phyloP scores from a whole-genome alignment of 2,888 invertebrate genomes.

The Microctonus brassicae region DNA sequence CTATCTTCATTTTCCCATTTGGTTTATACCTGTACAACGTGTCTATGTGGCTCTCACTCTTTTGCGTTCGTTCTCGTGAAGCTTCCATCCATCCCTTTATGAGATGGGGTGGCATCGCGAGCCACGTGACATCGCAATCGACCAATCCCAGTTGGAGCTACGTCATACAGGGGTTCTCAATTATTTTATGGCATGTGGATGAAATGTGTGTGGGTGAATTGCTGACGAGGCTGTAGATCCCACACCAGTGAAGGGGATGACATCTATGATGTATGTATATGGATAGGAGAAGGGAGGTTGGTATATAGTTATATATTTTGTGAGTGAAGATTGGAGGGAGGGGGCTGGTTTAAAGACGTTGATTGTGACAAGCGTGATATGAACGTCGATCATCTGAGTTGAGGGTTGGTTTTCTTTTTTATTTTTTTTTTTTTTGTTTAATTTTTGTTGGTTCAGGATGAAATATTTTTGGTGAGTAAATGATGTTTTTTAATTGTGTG shows the following conservation, averaged over 20 bases:
- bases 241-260: slow-evolving; percentile 18
- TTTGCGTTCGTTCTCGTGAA: background rate
- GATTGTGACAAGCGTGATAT: background rate
- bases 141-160: slow-evolving; percentile 59
- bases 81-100: slow-evolving; percentile 34
- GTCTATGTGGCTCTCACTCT: slow-evolving; percentile 15
- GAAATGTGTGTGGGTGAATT: slow-evolving; percentile 6
- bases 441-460: too few species aligned
- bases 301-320: background rate
- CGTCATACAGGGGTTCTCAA: slow-evolving; percentile 64
- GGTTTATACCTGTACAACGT: background rate
- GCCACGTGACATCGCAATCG: slow-evolving; percentile 61
- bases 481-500: too few species aligned
- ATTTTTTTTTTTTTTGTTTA: background rate
- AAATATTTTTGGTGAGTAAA: too few species aligned
- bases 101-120: slow-evolving; percentile 40
- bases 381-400: background rate
- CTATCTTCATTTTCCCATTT: slow-evolving; percentile 19
- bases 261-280: slow-evolving; percentile 10
- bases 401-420: background rate
- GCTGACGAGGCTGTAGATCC: slow-evolving; percentile 14
- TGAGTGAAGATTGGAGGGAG: background rate
- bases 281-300: background rate
- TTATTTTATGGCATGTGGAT: background rate
- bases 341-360: background rate